Percentiles rank a stretch among this genome's conserved stretches.
phyloP scores from a whole-genome alignment of 2,113 vertebrate species.

The Onychorhynchus coronatus region DNA sequence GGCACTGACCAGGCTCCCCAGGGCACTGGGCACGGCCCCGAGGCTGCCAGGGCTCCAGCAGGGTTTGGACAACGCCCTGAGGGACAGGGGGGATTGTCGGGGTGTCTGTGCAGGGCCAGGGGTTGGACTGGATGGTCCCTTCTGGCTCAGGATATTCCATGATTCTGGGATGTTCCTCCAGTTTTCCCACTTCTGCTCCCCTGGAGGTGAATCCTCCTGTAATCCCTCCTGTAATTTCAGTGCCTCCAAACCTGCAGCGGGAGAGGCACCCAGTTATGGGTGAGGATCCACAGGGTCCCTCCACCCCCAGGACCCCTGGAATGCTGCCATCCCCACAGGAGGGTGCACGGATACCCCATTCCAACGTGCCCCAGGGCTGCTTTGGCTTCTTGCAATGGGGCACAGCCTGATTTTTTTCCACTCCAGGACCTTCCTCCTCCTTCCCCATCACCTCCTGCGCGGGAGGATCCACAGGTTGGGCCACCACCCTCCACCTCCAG shows the following conservation, averaged over 20 bases:
- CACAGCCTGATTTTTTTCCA: neutral
- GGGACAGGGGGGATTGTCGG: neutral
- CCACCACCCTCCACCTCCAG: too few species aligned
- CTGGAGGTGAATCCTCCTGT: neutral
- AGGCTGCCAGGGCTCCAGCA: neutral
- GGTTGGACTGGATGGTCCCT: neutral
- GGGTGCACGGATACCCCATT: too few species aligned
- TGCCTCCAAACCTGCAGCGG: neutral
- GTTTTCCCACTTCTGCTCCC: neutral
- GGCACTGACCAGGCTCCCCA: neutral
- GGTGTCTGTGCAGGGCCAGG: neutral
- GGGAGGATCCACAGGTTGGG: neutral
- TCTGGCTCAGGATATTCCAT: neutral
- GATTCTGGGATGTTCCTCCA: neutral
- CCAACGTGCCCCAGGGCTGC: too few species aligned
- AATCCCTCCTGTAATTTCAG: neutral
- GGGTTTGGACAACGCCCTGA: neutral
- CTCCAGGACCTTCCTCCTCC: neutral
- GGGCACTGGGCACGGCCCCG: neutral
- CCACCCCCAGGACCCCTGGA: accelerated
- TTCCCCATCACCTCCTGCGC: neutral
- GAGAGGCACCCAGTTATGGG: neutral
- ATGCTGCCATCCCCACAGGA: neutral
- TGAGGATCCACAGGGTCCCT: neutral
- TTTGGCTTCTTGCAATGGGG: neutral